Evolutionary conservation across 2,888 invertebrate genomes (phyloP).

Genomic region (Oasisia sp.): DNA sequence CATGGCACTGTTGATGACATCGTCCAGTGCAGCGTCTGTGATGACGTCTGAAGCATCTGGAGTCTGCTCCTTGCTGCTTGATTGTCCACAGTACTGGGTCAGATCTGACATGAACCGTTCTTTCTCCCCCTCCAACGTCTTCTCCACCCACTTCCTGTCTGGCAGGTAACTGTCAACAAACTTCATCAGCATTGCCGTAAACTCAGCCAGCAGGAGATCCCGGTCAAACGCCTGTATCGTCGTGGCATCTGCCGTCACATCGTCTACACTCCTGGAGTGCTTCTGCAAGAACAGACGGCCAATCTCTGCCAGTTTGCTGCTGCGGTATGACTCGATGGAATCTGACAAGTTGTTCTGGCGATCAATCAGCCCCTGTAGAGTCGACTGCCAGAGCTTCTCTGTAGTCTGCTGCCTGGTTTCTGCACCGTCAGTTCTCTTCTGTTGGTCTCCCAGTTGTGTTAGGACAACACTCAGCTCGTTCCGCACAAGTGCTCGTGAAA

Average conservation of each 20-base stretch:
- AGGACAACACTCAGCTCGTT: not conserved
- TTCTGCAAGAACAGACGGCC: not conserved
- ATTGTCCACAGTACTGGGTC: not conserved
- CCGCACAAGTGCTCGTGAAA: not conserved
- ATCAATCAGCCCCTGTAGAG: not conserved
- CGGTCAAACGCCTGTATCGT: not conserved
- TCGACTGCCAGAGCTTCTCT: not conserved
- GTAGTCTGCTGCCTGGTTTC: not conserved
- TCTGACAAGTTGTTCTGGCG: not conserved
- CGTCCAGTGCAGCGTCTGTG: not conserved
- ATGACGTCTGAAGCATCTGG: not conserved
- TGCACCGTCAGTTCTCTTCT: not conserved
- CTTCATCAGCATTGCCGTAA: not conserved
- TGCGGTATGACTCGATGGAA: not conserved
- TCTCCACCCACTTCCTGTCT: not conserved
- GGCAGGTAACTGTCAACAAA: not conserved
- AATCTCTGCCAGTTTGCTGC: not conserved
- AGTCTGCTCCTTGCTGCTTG: not conserved
- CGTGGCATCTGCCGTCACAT: not conserved
- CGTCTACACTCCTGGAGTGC: conserved; percentile 4
- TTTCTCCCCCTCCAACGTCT: not conserved
- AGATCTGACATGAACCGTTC: not conserved
- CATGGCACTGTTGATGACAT: not conserved
- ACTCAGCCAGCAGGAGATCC: not conserved
- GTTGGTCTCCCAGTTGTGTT: not conserved